These are phyloP conservation scores for Grus americana DNA, from an alignment of 2,113 vertebrate genomes.

Conservation along the genomic window DNA sequence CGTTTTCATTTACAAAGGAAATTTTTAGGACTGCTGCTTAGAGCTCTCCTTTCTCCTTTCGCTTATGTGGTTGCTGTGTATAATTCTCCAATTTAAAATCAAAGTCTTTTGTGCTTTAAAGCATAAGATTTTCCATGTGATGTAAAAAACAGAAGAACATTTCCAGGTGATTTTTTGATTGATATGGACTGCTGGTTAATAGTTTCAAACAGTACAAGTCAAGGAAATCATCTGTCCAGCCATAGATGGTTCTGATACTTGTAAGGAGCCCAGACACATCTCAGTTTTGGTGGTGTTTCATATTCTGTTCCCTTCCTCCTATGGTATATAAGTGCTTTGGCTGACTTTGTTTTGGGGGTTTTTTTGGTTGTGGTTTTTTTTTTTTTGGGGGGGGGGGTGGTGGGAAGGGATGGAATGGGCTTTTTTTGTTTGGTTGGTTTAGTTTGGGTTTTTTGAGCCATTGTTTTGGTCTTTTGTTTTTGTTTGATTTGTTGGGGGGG, in stretches of 20 bases:
- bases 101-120: not conserved
- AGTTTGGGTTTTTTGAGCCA: not conserved
- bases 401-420: not conserved
- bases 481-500: fast-evolving
- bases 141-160: not conserved
- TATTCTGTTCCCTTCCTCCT: not conserved
- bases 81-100: not conserved
- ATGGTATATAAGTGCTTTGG: not conserved
- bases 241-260: not conserved
- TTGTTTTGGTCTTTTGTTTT: not conserved
- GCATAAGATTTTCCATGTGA: not conserved
- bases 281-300: not conserved
- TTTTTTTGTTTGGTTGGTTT: not conserved
- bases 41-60: not conserved
- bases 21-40: not conserved
- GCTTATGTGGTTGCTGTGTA: not conserved
- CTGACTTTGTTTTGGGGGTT: not conserved
- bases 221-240: not conserved
- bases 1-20: not conserved
- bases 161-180: not conserved
- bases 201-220: not conserved
- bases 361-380: not conserved
- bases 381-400: no score
- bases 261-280: not conserved
- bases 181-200: not conserved